Base-by-base conservation (phyloP, 2,888 invertebrate genomes). In the Drosophila testacea region DNA sequence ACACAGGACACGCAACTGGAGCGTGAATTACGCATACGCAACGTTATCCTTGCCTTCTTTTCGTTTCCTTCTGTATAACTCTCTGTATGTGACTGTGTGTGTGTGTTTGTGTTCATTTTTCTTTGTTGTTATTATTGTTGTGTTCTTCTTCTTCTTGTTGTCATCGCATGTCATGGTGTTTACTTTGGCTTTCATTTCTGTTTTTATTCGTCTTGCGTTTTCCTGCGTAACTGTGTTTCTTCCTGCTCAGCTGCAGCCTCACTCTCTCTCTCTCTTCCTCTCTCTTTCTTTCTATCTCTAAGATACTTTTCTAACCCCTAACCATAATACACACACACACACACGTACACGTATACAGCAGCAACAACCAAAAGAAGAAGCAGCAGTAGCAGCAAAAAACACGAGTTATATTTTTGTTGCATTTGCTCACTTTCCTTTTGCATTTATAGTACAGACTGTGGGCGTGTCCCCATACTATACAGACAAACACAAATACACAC, bases 1-100 rank as follows among this genome's bases (percentile, higher is more conserved):
- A 64, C 42, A 57, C 61, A 71, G 81, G 51, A 77, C 66, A 88
- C 88, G 88, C 79, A 84, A 84, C 79, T 84, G 84, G 89, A 84
- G 83, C 83, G 89, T 84, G 73, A 84, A 89, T 89, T 89, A 84
- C 83, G 82, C 88, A 84, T 89, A 87, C 89, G 88, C 87, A 87
- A 84, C 85, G 82, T 83, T 81, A 69, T 68, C 71, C 48, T 47
- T 62, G 71, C 76, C 67, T 77, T 68, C 59, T 64, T 68, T 79
- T 32, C 51, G 64, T 80, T 77, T 77, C 72, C 77, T 76, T 67
- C 61, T 62, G 72, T 65, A 57, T 67, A 62, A 59, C 52, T 65
- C 63, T 57, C 22, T 56, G 16, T 41, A 7, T 61, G 28, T 34
- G 34, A 6, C 10, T 57, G 50, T 65, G 51, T 65, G 60, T 50